Evolutionary conservation across 2,113 vertebrate genomes (phyloP).

Genomic region (Todiramphus chloris): DNA sequence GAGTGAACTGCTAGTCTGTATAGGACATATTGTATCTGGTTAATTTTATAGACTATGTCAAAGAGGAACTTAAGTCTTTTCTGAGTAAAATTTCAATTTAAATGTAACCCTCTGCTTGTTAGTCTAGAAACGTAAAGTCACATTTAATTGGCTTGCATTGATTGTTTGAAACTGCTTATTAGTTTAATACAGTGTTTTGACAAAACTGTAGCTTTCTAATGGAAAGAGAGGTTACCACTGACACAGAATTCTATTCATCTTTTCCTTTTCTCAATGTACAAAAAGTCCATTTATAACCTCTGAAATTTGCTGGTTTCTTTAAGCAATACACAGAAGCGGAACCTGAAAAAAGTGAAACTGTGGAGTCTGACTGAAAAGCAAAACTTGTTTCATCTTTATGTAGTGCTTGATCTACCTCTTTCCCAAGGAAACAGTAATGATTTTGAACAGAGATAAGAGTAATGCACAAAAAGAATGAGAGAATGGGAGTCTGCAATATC

Average conservation of each 20-base stretch:
- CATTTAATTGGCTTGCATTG: constrained; percentile 36
- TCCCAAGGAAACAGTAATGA: background rate
- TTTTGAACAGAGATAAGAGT: background rate
- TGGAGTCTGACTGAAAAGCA: background rate
- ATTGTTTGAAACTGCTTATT: constrained; percentile 39
- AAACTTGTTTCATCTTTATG: background rate
- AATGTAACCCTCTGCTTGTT: constrained; percentile 15
- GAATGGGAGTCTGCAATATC: background rate
- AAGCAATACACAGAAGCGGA: background rate
- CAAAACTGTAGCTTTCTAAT: background rate
- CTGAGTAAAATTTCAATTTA: constrained; percentile 2
- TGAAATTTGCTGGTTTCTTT: background rate
- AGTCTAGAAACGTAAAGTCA: background rate
- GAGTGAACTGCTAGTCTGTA: background rate
- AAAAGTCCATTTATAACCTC: background rate
- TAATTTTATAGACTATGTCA: background rate
- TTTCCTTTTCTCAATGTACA: background rate
- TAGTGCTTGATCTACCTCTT: background rate
- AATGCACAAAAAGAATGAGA: background rate
- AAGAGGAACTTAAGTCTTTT: background rate
- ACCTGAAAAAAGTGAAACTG: background rate
- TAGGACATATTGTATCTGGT: background rate
- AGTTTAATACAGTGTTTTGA: constrained; percentile 27
- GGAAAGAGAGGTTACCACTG: background rate
- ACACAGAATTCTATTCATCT: background rate